A percentile compares a stretch with the other conserved stretches of the same genome.
These are phyloP conservation scores for Acanthisitta chloris DNA, from an alignment of 2,113 vertebrate genomes.

Conservation along the genomic window DNA sequence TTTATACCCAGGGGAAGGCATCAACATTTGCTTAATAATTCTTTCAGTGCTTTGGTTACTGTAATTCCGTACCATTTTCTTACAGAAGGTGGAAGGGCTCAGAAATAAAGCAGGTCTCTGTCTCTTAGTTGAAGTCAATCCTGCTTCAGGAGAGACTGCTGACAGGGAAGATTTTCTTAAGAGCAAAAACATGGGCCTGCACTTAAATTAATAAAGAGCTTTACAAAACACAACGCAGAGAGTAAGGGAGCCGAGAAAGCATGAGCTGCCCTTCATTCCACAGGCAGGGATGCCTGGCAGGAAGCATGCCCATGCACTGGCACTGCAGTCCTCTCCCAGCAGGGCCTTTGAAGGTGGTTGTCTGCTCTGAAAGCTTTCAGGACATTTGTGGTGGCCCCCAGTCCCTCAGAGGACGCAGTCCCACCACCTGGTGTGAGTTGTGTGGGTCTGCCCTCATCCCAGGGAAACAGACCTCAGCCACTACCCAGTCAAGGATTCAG, in stretches of 20 bases:
- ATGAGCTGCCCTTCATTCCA: not conserved
- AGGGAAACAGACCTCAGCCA: not conserved
- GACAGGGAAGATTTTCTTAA: not conserved
- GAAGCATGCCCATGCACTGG: not conserved
- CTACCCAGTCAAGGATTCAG: not conserved
- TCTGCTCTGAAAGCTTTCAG: not conserved
- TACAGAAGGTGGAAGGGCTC: not conserved
- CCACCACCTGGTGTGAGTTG: not conserved
- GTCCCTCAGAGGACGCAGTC: not conserved
- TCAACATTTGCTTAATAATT: not conserved
- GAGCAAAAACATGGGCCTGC: not conserved
- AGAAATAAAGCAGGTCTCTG: not conserved
- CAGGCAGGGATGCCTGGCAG: fast-evolving
- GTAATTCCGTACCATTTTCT: not conserved
- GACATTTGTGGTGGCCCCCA: not conserved
- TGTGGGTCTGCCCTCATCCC: not conserved
- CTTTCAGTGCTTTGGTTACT: not conserved
- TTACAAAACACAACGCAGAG: not conserved
- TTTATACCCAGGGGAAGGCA: not conserved
- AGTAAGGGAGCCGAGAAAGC: not conserved
- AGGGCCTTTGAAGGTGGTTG: not conserved
- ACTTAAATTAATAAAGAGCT: conserved; percentile 25
- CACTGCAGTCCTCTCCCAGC: not conserved
- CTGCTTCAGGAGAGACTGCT: not conserved
- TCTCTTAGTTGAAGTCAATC: not conserved